Conservation (phyloP, 2,113 vertebrate genomes). For the Pandion haliaetus region DNA sequence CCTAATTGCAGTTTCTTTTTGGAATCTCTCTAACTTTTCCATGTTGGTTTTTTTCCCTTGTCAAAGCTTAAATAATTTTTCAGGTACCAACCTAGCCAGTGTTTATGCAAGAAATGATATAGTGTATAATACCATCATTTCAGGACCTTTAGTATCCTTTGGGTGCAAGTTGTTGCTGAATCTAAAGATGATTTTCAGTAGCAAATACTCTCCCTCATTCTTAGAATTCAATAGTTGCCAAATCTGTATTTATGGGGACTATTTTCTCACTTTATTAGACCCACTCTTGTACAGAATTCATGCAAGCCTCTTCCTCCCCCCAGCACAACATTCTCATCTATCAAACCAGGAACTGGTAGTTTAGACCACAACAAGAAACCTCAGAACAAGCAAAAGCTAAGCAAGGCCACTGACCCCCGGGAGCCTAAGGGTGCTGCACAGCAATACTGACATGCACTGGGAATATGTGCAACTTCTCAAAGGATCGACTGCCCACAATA, state of each 20-base stretch:
- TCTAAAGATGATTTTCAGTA: not conserved
- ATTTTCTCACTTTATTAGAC: not conserved
- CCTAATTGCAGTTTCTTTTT: not conserved
- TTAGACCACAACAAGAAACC: not conserved
- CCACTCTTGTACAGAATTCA: not conserved
- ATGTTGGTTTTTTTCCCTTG: not conserved
- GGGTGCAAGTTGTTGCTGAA: not conserved
- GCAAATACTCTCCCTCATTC: not conserved
- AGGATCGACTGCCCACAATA: too few relatives aligned
- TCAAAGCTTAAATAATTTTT: not conserved
- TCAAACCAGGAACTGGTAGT: not conserved
- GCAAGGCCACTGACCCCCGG: too few relatives aligned
- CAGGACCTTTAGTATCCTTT: not conserved
- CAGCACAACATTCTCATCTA: not conserved
- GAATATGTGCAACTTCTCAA: rapidly evolving
- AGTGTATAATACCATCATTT: not conserved
- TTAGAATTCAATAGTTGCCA: not conserved
- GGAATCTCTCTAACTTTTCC: not conserved
- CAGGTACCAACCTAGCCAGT: not conserved
- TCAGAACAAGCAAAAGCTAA: not conserved
- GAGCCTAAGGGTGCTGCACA: not conserved
- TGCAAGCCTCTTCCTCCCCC: not conserved
- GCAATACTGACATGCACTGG: rapidly evolving
- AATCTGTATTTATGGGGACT: not conserved
- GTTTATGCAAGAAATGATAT: not conserved